Base-by-base conservation (phyloP, 2,113 vertebrate genomes). In the Mus spicilegus region DNA sequence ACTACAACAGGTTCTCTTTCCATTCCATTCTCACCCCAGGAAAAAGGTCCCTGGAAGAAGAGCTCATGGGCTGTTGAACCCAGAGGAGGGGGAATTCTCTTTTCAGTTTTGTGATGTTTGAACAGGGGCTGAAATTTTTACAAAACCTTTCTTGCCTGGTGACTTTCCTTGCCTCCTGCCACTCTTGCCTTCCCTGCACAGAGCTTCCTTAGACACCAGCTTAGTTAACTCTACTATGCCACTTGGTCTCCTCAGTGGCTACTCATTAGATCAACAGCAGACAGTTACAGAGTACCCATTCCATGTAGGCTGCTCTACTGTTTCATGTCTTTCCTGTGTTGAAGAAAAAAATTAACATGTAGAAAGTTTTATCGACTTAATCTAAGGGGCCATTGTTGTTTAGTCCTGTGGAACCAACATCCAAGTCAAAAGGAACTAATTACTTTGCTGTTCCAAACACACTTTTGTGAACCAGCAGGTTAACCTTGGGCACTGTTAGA, bases 21-120 rank as follows among this genome's bases (percentile, higher is more conserved):
- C 75, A 78, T 77, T 77, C 67, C 16, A 2, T 75, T 36, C n/a
- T 39, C 88, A 42, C 80, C 76, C 70, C 77, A n/a, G 28, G 82
- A 80, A 88, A 22, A 85, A 75, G 10, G 1, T 49, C 58, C 30
- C 33, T 85, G 63, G 75, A 95, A 88, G 16, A 91, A 88, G 16
- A 91, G 42, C 36, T 72, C 67, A 30, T 0, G 0, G 81, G 58
- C 85, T 78, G 30, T 56, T 46, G 88, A 61, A 56, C 56, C 39
- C 42, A 28, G 22, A 58, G 93, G 56, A 19, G 26, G 70, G 70
- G 90, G 69, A 91, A 90, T 73, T 51, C 70, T 77, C 46, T 92
- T 89, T 90, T 88, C 92, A 82, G 49, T 56, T 96, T 89, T 56
- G 75, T 61, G 90, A 84, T 78, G n/a, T 89, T 89, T 82, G 54